phyloP scores from a whole-genome alignment of 2,113 vertebrate genomes.

The Otis tarda region DNA sequence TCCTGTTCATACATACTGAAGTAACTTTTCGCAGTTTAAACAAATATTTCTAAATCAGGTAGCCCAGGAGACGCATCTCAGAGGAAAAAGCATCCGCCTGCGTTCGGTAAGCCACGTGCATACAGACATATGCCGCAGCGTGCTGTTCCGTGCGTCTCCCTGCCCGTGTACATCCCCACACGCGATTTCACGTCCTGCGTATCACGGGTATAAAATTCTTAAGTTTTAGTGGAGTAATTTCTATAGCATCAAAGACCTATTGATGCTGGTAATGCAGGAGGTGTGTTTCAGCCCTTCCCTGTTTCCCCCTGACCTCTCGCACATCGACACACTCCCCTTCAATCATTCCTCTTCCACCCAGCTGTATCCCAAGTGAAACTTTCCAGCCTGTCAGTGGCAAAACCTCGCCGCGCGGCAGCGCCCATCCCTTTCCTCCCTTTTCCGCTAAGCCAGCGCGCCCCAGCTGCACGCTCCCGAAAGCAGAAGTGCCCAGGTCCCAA shows the following conservation, averaged over 20 bases:
- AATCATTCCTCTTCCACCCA: slow-evolving; percentile 18
- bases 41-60: slow-evolving; percentile 12
- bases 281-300: slow-evolving; percentile 10
- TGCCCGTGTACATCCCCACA: not conserved
- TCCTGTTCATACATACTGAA: not conserved
- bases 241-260: not conserved
- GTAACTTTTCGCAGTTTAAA: not conserved
- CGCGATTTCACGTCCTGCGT: rapidly evolving
- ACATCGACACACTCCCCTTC: slow-evolving; percentile 5
- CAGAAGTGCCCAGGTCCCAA: not conserved
- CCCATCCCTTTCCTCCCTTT: not conserved
- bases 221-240: slow-evolving; percentile 29
- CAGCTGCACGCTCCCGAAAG: not conserved
- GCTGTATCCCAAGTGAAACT: slow-evolving; percentile 10
- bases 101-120: not conserved
- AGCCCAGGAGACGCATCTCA: not conserved
- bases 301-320: slow-evolving; percentile 37
- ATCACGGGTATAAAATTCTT: not conserved
- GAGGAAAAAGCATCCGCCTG: not conserved
- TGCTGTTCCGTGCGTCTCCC: not conserved
- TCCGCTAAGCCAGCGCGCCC: not conserved
- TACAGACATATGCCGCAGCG: not conserved
- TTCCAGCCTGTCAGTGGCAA: not conserved
- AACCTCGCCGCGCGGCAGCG: rapidly evolving
- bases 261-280: slow-evolving; percentile 18